Evolutionary conservation across 2,888 invertebrate genomes (phyloP), one percentile per base, ranked within the genome.

Genomic region (Ennomos fuscantarius): DNA sequence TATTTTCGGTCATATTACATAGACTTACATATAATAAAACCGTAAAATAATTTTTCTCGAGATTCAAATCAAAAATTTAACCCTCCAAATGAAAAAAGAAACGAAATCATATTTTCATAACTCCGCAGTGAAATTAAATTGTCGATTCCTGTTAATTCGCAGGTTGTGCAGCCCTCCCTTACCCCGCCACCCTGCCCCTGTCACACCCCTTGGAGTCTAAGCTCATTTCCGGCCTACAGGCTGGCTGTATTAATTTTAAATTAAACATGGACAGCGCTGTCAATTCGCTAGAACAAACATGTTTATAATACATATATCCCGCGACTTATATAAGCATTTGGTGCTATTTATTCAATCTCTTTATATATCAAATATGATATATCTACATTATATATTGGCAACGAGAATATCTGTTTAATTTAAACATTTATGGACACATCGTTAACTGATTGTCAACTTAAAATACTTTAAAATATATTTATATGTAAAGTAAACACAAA

Each of bases 221-320:
- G 93, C 94, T 94, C 93, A 94, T 94, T 94, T 94, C 94, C 94
- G 81, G 93, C 86, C 92, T 89, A 92, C 94, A 94, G 94, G 93
- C 93, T 94, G 94, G 92, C 92, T 93, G 94, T 94, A 94, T 94
- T 94, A 94, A 94, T 94, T 94, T 94, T 94, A 94, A 94, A 94
- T 94, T 94, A 94, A 63, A 65, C 55, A 87, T 87, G 93, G 93
- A 93, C 93, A 93, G 61, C 52, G 59, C 57, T 57, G 64, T 64
- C 90, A 87, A 86, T 86, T 79, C 58, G 68, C 62, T 56, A 34
- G 47, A 51, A 58, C 34, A 58, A 44, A 52, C 57, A 47, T 43
- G 36, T 35, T 44, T 35, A 9, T n/a, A 1, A 24, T 24, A 5
- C 5, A 0, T 44, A 41, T 32, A 41, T 40, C 10, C 8, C 6